Percentiles rank a stretch among this genome's conserved stretches.
Conservation (phyloP, 1,140 invertebrate genomes). For the Camponotus vicinus region DNA sequence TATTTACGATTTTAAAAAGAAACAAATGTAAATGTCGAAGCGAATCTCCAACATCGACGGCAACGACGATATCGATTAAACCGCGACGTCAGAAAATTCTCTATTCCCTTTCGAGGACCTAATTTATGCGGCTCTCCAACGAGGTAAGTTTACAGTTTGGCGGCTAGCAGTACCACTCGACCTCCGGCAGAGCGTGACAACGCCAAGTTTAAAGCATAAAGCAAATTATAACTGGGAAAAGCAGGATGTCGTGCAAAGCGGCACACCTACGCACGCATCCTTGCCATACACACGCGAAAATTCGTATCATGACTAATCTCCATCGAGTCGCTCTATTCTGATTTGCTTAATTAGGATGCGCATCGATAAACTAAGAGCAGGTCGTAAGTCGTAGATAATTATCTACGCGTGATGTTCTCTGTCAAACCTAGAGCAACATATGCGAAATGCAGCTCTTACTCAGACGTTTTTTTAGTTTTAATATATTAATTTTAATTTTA, state of each 20-base stretch:
- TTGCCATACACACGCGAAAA: slow-evolving; percentile 28
- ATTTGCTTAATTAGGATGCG: slow-evolving; percentile 70
- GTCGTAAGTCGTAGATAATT: slow-evolving; percentile 38
- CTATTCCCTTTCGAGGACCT: slow-evolving; percentile 72
- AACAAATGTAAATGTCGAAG: background rate
- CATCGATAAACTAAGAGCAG: background rate
- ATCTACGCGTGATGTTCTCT: background rate
- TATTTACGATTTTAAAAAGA: background rate
- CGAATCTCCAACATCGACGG: background rate
- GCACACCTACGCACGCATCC: slow-evolving; percentile 39
- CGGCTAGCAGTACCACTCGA: slow-evolving; percentile 84
- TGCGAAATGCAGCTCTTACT: background rate
- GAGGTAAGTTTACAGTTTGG: slow-evolving; percentile 79
- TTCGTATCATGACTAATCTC: slow-evolving; percentile 70
- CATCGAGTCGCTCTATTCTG: slow-evolving; percentile 57
- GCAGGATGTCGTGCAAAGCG: slow-evolving; percentile 72
- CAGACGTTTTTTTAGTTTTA: background rate
- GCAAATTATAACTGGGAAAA: slow-evolving; percentile 74
- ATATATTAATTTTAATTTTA: background rate
- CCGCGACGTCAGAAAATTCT: slow-evolving; percentile 66
- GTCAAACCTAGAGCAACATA: background rate
- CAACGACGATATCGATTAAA: slow-evolving; percentile 79
- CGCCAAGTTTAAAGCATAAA: slow-evolving; percentile 73
- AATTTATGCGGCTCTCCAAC: slow-evolving; percentile 80
- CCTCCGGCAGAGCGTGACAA: slow-evolving; percentile 80